Percentiles rank a stretch among this genome's conserved stretches.
phyloP scores from a whole-genome alignment of 2,113 vertebrate genomes.

The Ardeotis arabs region DNA sequence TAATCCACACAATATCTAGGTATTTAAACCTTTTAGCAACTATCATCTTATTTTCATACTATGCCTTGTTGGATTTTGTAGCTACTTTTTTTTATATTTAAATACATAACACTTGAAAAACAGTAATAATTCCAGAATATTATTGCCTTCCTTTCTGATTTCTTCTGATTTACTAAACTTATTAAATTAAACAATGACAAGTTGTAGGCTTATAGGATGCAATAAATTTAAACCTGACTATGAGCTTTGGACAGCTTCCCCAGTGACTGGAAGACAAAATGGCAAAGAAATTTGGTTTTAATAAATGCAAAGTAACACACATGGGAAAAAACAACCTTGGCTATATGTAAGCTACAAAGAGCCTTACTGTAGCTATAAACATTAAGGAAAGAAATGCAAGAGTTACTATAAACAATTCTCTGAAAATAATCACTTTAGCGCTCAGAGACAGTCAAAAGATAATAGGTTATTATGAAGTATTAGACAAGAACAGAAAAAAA shows the following conservation, averaged over 20 bases:
- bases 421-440: neutral
- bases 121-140: neutral
- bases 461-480: neutral
- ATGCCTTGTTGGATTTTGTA: neutral
- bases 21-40: neutral
- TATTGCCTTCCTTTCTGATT: neutral
- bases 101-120: neutral
- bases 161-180: neutral
- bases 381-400: neutral
- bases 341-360: neutral
- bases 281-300: neutral
- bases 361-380: neutral
- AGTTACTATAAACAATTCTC: neutral
- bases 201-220: neutral
- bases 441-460: neutral
- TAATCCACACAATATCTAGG: neutral
- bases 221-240: neutral
- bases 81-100: neutral
- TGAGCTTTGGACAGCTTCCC: neutral
- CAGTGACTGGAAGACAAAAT: neutral
- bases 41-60: neutral
- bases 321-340: neutral
- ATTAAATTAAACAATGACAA: neutral
- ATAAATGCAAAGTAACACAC: neutral
- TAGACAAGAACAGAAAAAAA: neutral